Base-by-base conservation (phyloP, 2,888 invertebrate species). In the Drosophila greeni region DNA sequence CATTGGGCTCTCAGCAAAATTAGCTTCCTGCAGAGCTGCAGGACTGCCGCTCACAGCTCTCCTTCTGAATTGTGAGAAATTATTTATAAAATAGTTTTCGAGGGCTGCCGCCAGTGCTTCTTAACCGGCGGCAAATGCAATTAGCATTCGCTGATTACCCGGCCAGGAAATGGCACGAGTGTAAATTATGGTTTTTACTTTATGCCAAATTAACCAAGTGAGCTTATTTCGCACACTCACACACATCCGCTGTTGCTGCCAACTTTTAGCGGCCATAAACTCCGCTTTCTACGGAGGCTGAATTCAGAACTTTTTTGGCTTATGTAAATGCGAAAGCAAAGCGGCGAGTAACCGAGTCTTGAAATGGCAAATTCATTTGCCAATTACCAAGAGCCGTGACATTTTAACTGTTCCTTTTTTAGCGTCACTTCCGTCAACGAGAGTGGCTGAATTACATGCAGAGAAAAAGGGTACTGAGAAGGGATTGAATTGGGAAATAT, bases 1-100 rank as follows among this genome's bases (percentile, higher is more conserved):
- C 71, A 67, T 72, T 83, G 76, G 74, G 83, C 82, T 84, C 80
- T 73, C 84, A 82, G 70, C 75, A 53, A 81, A 81, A 84, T 81
- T 84, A 82, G 80, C 76, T 80, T 58, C 33, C 33, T 47, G 24
- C 23, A 12, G 43, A 14, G 43, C 33, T 20, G 29, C 49, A 20
- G 36, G n/a, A 54, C 55, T 26, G 36, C 36, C 14, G n/a, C 33
- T 34, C 29, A 67, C 39, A 55, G 60, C 67, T 53, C 62, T 40
- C 40, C 14, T 23, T 75, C 65, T 61, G 70, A 77, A 67, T 67
- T 78, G 74, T 52, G 69, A 66, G 65, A 75, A 81, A 81, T 85
- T 74, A 85, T 78, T 75, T 72, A 70, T 73, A 73, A 77, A 76
- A 69, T 49, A 47, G 56, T 70, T 65, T 51, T 61, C 24, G 55